These are phyloP conservation scores for Corythaixoides concolor DNA, from an alignment of 2,113 vertebrate genomes.

Conservation along the genomic window DNA sequence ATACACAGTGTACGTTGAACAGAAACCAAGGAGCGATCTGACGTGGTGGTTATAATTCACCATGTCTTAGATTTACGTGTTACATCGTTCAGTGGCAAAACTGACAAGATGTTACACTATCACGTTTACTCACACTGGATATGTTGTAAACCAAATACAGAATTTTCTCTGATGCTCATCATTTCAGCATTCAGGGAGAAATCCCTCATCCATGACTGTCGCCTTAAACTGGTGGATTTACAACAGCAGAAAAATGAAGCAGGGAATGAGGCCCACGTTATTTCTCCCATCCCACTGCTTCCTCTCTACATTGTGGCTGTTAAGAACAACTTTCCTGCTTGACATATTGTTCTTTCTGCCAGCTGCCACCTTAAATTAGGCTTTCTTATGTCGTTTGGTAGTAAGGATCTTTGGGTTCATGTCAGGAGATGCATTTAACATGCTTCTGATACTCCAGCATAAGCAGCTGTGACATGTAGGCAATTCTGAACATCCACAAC, in stretches of 20 bases:
- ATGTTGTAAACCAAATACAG: neutral
- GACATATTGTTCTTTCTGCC: constrained; percentile 3
- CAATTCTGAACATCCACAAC: constrained; percentile 52
- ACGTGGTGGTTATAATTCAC: neutral
- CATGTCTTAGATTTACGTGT: neutral
- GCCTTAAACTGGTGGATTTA: neutral
- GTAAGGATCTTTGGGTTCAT: neutral
- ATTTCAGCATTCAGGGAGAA: neutral
- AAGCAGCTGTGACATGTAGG: constrained; percentile 32
- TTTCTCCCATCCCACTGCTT: neutral
- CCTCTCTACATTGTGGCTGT: neutral
- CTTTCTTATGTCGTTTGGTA: neutral
- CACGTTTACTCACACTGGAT: neutral
- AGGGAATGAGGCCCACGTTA: neutral
- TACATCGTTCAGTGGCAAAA: neutral
- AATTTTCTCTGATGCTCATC: neutral
- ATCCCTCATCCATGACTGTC: neutral
- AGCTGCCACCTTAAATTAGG: constrained; percentile 31
- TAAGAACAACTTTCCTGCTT: constrained; percentile 5
- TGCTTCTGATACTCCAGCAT: neutral
- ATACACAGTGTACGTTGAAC: neutral
- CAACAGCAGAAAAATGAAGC: neutral
- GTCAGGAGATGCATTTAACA: constrained; percentile 34
- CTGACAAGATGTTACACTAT: neutral
- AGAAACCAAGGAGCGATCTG: neutral